A percentile compares a stretch with the other conserved stretches of the same genome.
These are phyloP conservation scores for Scaptomyza hsui DNA, from an alignment of 1,140 invertebrate genomes.

Conservation along the genomic window DNA sequence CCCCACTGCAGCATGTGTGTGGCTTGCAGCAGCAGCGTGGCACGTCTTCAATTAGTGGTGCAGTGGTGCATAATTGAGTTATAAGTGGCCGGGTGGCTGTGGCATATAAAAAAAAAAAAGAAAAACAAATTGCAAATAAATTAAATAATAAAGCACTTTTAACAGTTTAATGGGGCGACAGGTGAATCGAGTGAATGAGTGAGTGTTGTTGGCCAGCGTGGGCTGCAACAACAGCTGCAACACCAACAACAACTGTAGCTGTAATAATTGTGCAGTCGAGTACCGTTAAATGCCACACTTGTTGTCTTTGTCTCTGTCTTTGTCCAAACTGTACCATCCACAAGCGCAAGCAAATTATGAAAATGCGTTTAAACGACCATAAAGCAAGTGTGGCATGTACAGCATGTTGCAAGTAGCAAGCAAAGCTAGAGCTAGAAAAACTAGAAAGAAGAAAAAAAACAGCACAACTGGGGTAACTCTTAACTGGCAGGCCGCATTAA, in stretches of 20 bases:
- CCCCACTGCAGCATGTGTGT: slow-evolving; percentile 18
- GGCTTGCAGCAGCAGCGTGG: slow-evolving; percentile 12
- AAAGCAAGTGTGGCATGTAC: too few relatives aligned
- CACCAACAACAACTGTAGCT: slow-evolving; percentile 57
- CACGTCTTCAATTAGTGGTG: slow-evolving; percentile 33
- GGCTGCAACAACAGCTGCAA: slow-evolving; percentile 49
- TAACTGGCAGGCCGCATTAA: slow-evolving; percentile 72
- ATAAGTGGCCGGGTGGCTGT: slow-evolving; percentile 51
- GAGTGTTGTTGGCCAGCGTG: slow-evolving; percentile 18
- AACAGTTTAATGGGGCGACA: slow-evolving; percentile 62
- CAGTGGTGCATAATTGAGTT: slow-evolving; percentile 67
- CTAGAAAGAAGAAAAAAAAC: slow-evolving; percentile 37
- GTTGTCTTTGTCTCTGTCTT: slow-evolving; percentile 20
- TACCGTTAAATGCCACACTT: slow-evolving; percentile 78
- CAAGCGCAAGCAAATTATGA: slow-evolving; percentile 61
- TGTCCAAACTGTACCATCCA: slow-evolving; percentile 69
- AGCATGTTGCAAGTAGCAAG: slow-evolving; percentile 1
- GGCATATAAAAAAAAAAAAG: slow-evolving; percentile 14
- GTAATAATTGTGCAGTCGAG: slow-evolving; percentile 45
- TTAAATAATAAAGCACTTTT: slow-evolving; percentile 75
- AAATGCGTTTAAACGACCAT: slow-evolving; percentile 70
- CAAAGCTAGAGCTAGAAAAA: slow-evolving; percentile 54
- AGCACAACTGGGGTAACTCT: slow-evolving; percentile 45
- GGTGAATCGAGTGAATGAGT: too few relatives aligned
- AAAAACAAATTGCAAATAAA: slow-evolving; percentile 52